phyloP scores from a whole-genome alignment of 2,797 vertebrate genomes.

The Hemibagrus guttatus region DNA sequence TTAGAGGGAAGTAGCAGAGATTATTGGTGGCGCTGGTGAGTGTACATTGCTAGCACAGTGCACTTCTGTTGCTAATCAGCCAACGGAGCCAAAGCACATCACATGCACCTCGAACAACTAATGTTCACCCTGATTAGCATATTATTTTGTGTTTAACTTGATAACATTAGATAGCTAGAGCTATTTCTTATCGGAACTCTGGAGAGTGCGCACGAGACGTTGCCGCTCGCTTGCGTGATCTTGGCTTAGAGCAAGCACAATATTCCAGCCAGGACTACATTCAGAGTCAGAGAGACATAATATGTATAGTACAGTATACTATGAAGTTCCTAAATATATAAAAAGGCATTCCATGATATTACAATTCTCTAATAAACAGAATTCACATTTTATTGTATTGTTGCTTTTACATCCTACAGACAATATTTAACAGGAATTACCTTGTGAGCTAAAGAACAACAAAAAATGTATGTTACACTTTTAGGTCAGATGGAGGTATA shows the following conservation, averaged over 20 bases:
- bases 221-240: no score
- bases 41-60: no score
- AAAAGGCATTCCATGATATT: background rate
- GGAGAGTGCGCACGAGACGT: no score
- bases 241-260: no score
- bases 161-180: no score
- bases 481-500: background rate
- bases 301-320: no score
- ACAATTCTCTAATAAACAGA: background rate
- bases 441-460: background rate
- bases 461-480: background rate
- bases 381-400: background rate
- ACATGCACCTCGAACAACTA: background rate
- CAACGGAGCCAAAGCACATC: background rate
- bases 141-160: background rate
- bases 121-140: background rate
- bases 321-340: background rate
- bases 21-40: no score
- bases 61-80: no score
- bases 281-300: background rate
- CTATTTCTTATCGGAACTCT: no score
- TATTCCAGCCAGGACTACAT: background rate
- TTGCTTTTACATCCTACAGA: background rate
- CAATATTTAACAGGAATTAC: background rate
- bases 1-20: no score